Conservation (phyloP, 2,113 vertebrate genomes). For the Leptosomus discolor region DNA sequence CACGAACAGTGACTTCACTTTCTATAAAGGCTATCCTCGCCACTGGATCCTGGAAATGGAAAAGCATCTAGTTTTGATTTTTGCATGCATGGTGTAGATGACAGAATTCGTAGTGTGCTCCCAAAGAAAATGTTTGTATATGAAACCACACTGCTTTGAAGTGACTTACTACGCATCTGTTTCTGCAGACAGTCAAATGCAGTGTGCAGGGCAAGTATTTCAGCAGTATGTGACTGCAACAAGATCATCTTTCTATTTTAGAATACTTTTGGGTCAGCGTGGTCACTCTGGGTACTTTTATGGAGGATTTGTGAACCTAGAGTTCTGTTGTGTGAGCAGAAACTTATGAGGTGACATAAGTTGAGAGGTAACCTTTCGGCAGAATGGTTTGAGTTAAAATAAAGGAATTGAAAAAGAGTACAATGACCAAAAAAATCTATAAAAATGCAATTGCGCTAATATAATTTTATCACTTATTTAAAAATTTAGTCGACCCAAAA, state of each 20-base stretch:
- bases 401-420: conserved; percentile 83
- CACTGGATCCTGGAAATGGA: neutral
- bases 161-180: neutral
- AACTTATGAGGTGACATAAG: conserved; percentile 70
- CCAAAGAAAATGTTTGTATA: neutral
- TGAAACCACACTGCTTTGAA: neutral
- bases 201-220: neutral
- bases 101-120: neutral
- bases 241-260: neutral
- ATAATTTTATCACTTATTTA: conserved; percentile 90
- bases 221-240: neutral
- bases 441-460: conserved; percentile 86
- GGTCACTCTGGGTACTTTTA: neutral
- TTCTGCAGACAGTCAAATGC: neutral
- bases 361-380: conserved; percentile 78
- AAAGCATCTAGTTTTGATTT: neutral
- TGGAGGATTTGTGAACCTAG: conserved; percentile 47
- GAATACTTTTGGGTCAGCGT: neutral
- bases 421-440: conserved; percentile 87
- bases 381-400: conserved; percentile 80
- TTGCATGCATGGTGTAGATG: accelerated
- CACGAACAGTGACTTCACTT: neutral
- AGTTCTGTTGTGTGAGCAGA: conserved; percentile 48
- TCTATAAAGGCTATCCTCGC: neutral
- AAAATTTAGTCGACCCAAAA: conserved; percentile 88